Conservation (phyloP, 2,113 vertebrate species). For the Tychaedon coryphoeus region DNA sequence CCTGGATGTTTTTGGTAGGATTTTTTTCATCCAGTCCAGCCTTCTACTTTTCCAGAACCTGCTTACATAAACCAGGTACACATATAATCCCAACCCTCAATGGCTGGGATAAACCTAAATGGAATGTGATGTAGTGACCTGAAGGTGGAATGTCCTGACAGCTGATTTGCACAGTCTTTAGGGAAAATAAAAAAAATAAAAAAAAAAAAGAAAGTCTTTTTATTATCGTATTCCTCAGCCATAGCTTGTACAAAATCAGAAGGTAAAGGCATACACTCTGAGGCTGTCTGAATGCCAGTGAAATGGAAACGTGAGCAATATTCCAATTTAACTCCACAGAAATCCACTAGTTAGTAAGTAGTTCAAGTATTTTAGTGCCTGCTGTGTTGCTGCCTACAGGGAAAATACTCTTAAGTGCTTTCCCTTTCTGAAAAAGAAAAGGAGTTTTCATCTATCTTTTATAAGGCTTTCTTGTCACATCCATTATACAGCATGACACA, state of each 20-base stretch:
- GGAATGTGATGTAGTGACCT: neutral
- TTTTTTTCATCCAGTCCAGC: neutral
- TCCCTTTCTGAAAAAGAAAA: conserved; percentile 4
- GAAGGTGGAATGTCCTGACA: neutral
- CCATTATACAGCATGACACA: neutral
- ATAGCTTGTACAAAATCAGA: neutral
- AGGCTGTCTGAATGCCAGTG: neutral
- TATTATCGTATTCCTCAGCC: neutral
- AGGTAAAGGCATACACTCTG: neutral
- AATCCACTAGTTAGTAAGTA: conserved; percentile 18
- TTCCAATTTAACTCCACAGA: neutral
- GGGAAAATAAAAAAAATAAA: too few species aligned
- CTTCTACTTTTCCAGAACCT: neutral
- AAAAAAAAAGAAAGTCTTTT: neutral
- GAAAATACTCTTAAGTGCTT: conserved; percentile 52
- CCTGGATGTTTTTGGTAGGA: neutral
- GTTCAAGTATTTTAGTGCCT: conserved; percentile 12
- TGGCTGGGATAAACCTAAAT: neutral
- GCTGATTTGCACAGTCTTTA: neutral
- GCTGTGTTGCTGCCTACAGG: conserved; percentile 43
- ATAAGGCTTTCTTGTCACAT: conserved; percentile 30
- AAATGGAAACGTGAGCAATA: neutral
- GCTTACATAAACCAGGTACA: neutral
- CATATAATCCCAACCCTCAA: neutral
- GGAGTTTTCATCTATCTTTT: conserved; percentile 35